Evolutionary conservation across 2,888 invertebrate genomes (phyloP).

Genomic region (Flabesymbios commensalis): DNA sequence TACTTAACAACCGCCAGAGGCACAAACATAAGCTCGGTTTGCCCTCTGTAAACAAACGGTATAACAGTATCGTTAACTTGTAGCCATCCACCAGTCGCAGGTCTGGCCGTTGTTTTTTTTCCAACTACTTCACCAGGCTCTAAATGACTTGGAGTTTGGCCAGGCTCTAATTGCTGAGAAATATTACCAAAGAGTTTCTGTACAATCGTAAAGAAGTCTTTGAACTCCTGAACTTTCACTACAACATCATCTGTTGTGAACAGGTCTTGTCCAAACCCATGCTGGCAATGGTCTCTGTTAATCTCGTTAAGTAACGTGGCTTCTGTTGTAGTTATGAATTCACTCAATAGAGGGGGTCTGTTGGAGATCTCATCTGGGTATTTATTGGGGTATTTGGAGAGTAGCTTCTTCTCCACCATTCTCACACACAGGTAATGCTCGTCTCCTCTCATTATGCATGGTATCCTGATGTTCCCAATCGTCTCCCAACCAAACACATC

Average conservation of each 20-base stretch:
- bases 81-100: constrained; percentile 50
- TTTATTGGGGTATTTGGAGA: constrained; percentile 52
- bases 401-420: constrained; percentile 86
- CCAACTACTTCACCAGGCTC: too few species aligned
- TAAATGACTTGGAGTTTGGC: too few species aligned
- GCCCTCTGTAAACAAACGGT: constrained; percentile 79
- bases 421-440: constrained; percentile 91
- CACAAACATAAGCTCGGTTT: constrained; percentile 62
- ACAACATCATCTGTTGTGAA: constrained; percentile 89
- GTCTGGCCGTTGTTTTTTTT: too few species aligned
- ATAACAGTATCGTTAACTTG: constrained; percentile 83
- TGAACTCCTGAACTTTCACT: constrained; percentile 83
- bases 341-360: constrained; percentile 87
- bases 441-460: constrained; percentile 81
- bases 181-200: constrained; percentile 54
- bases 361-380: constrained; percentile 82
- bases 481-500: constrained; percentile 86
- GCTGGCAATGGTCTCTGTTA: constrained; percentile 88
- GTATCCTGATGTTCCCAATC: constrained; percentile 74
- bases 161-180: too few species aligned
- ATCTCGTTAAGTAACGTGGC: constrained; percentile 89
- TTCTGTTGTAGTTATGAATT: constrained; percentile 89
- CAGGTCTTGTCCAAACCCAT: constrained; percentile 83
- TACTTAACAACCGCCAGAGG: constrained; percentile 68
- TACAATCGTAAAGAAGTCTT: constrained; percentile 84